These are phyloP conservation scores for Patiria miniata DNA, from an alignment of 35 echinoderm and acorn worm species.

Conservation along the genomic window DNA sequence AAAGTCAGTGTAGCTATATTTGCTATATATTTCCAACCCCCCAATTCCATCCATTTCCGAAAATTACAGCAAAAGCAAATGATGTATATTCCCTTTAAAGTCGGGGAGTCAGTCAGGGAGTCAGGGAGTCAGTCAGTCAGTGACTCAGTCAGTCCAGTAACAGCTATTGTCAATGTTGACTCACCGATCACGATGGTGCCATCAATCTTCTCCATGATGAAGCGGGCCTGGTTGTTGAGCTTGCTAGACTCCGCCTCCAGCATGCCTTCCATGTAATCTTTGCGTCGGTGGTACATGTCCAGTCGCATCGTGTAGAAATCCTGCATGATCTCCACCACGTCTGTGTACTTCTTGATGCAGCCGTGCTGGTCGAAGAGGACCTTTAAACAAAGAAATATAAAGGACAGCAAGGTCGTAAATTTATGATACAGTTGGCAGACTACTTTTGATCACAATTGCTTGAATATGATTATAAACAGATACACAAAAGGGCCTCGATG, in stretches of 20 bases:
- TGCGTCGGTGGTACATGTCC: slow-evolving; percentile 71
- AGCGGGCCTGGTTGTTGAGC: slow-evolving; percentile 96
- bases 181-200: slow-evolving; percentile 85
- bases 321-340: slow-evolving; percentile 76
- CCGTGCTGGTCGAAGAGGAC: slow-evolving; percentile 86
- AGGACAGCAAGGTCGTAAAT: too few species aligned
- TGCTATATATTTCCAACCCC: too few species aligned
- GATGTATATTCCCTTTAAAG: too few species aligned
- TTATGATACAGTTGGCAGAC: too few species aligned
- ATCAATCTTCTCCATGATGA: slow-evolving; percentile 99
- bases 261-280: slow-evolving; percentile 84
- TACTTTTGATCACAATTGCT: too few species aligned
- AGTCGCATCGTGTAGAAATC: slow-evolving; percentile 79
- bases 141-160: too few species aligned
- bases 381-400: neutral
- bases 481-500: neutral
- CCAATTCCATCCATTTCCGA: too few species aligned
- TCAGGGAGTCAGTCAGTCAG: too few species aligned
- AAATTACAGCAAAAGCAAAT: too few species aligned
- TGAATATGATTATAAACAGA: too few species aligned
- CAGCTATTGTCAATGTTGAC: slow-evolving; percentile 3
- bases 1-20: too few species aligned
- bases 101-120: too few species aligned
- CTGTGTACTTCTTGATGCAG: slow-evolving; percentile 80
- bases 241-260: slow-evolving; percentile 73